These are phyloP conservation scores for Papilio dardanus DNA, from an alignment of 1,140 invertebrate species.

Conservation along the genomic window DNA sequence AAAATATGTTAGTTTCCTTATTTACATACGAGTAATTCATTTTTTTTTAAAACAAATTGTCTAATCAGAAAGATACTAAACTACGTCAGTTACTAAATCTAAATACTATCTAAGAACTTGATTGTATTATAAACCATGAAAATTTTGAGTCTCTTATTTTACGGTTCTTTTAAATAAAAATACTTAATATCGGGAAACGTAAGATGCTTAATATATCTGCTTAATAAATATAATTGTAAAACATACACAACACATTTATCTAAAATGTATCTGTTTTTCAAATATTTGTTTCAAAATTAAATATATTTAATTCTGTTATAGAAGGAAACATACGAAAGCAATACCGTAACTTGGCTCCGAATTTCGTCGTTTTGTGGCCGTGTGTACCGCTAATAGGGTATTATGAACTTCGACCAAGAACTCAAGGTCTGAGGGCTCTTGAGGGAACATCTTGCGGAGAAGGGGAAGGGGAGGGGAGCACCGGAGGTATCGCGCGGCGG, in stretches of 20 bases:
- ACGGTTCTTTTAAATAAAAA: neutral
- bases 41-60: no score
- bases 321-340: neutral
- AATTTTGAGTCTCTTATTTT: neutral
- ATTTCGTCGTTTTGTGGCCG: conserved; percentile 46
- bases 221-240: neutral
- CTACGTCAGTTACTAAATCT: no score
- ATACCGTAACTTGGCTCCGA: neutral
- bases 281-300: neutral
- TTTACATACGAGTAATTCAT: no score
- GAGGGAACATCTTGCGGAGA: conserved; percentile 42
- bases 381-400: conserved; percentile 74
- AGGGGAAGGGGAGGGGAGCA: conserved; percentile 49
- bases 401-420: conserved; percentile 75
- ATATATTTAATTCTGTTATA: neutral
- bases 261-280: neutral
- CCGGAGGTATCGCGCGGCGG: conserved; percentile 64
- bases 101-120: neutral
- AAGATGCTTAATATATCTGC: neutral
- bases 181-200: neutral
- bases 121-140: neutral
- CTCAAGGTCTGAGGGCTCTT: conserved; percentile 56
- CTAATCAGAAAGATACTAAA: no score
- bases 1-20: neutral
- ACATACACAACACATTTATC: neutral